Conservation (phyloP, 1,140 invertebrate genomes). For the Drosophila aff. region DNA sequence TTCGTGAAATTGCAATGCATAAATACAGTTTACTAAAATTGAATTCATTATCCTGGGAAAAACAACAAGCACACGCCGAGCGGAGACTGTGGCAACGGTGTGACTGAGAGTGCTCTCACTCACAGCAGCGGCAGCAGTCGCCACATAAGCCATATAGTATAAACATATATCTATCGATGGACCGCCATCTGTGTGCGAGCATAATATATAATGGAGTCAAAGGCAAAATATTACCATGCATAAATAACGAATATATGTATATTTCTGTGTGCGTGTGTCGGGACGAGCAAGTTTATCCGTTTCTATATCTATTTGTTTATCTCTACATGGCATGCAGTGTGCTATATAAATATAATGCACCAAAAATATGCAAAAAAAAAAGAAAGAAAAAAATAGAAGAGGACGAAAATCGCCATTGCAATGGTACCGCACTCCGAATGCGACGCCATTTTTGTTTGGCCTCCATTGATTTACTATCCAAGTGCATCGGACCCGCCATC, state of each 20-base stretch:
- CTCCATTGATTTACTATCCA: conserved; percentile 57
- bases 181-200: conserved; percentile 24
- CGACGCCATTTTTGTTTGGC: conserved; percentile 45
- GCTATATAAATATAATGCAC: conserved; percentile 39
- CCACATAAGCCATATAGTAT: conserved; percentile 30
- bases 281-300: conserved; percentile 47
- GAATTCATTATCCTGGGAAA: conserved; percentile 58
- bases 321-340: conserved; percentile 14
- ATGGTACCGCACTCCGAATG: conserved; percentile 31
- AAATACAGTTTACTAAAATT: conserved; percentile 50
- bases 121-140: conserved; percentile 13
- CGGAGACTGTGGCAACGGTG: not conserved
- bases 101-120: not conserved
- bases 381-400: not conserved
- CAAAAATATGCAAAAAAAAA: conserved; percentile 27
- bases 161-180: conserved; percentile 34
- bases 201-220: conserved; percentile 48
- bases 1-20: conserved; percentile 29
- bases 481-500: conserved; percentile 17
- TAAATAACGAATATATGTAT: conserved; percentile 45
- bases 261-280: conserved; percentile 28
- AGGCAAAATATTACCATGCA: conserved; percentile 58
- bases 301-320: conserved; percentile 57
- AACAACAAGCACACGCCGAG: conserved; percentile 25
- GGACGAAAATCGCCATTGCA: conserved; percentile 33